Percentiles rank a stretch among this genome's conserved stretches.
Conservation (phyloP, 2,797 vertebrate species). For the Poecilia velifera region DNA sequence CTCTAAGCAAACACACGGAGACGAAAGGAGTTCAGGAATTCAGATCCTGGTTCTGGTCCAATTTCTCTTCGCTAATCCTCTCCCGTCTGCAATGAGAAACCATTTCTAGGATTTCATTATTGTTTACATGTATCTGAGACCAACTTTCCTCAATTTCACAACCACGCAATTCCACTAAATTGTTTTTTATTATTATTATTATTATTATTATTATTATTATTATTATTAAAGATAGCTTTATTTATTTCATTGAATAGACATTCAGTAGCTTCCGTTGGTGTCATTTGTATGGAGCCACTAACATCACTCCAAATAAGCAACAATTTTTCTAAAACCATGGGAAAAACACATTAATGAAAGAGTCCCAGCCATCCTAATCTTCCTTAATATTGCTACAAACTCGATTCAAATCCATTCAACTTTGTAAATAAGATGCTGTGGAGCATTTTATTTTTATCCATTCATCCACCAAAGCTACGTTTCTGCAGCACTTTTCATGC, state of each 20-base stretch:
- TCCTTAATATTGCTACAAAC: not conserved
- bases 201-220: too few species aligned
- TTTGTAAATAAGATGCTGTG: not conserved
- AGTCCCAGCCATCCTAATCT: not conserved
- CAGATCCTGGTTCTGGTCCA: not conserved
- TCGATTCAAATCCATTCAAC: slow-evolving; percentile 8
- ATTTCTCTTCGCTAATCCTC: slow-evolving; percentile 3
- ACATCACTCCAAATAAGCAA: not conserved
- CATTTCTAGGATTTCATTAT: not conserved
- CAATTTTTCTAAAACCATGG: not conserved
- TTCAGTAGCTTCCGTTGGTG: not conserved
- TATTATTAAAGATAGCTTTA: not conserved
- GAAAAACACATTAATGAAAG: slow-evolving; percentile 3
- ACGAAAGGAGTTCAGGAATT: not conserved
- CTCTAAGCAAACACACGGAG: slow-evolving; percentile 33
- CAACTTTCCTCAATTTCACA: not conserved
- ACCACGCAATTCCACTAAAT: not conserved
- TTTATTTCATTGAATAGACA: not conserved
- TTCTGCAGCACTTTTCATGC: not conserved
- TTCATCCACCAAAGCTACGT: not conserved
- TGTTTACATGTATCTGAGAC: not conserved
- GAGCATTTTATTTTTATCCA: not conserved
- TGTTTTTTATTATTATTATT: too few species aligned
- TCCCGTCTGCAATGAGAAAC: not conserved
- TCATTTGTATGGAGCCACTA: slow-evolving; percentile 3